These are phyloP conservation scores for Drosophila athabasca DNA, from an alignment of 1,140 invertebrate genomes.

Conservation along the genomic window DNA sequence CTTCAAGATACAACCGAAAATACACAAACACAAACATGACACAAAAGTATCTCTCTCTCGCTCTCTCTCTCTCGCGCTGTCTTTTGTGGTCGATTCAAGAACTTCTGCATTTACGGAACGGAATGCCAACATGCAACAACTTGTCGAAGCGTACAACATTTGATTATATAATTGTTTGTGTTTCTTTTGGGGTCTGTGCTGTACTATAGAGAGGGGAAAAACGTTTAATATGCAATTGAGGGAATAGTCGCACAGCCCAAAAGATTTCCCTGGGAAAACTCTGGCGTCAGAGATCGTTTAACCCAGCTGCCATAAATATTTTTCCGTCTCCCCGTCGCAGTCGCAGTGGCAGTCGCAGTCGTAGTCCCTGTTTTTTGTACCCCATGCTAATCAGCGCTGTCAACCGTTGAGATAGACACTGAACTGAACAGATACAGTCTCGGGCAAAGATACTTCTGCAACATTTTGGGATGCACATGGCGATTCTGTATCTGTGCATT, in stretches of 20 bases:
- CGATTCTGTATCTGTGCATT: conserved; percentile 18
- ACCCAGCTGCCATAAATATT: conserved; percentile 66
- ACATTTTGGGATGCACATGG: conserved; percentile 33
- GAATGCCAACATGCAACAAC: conserved; percentile 21
- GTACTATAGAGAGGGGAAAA: no score
- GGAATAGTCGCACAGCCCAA: background rate
- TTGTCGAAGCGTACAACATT: conserved; percentile 34
- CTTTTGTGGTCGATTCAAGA: conserved; percentile 20
- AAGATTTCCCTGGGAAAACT: conserved; percentile 26
- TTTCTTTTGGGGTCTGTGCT: background rate
- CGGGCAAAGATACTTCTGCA: conserved; percentile 11
- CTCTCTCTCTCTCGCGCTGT: background rate
- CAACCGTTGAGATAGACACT: conserved; percentile 40
- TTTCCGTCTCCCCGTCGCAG: background rate
- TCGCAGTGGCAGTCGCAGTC: no score
- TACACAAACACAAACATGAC: conserved; percentile 5
- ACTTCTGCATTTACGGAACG: conserved; percentile 12
- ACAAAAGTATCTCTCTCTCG: background rate
- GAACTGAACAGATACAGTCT: conserved; percentile 14
- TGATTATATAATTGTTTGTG: conserved; percentile 60
- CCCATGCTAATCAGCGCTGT: conserved; percentile 61
- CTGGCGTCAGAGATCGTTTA: conserved; percentile 40
- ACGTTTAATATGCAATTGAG: conserved; percentile 41
- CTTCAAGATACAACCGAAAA: conserved; percentile 17
- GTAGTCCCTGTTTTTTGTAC: no score